Evolutionary conservation across 2,113 vertebrate genomes (phyloP).

Genomic region (Spermophilus dauricus): DNA sequence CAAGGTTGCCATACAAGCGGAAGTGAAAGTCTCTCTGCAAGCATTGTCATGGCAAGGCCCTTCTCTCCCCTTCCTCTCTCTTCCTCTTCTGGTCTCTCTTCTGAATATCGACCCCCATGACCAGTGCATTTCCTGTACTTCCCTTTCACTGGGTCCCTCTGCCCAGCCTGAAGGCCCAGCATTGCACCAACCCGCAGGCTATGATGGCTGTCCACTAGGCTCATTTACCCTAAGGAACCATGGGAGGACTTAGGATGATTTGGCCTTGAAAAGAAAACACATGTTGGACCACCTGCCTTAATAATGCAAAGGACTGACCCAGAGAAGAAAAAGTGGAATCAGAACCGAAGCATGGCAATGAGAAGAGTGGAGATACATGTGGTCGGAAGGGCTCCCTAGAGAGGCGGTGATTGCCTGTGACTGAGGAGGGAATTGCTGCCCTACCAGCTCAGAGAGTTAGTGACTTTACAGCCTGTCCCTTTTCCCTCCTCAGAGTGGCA

Average conservation of each 20-base stretch:
- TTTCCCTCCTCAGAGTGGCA: not conserved
- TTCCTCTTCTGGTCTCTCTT: slow-evolving; percentile 19
- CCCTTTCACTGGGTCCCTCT: slow-evolving; percentile 69
- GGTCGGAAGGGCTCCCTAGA: not conserved
- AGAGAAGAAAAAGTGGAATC: not conserved
- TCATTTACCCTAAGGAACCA: not conserved
- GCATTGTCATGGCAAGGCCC: slow-evolving; percentile 84
- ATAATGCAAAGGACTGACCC: not conserved
- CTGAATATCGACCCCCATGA: slow-evolving; percentile 75
- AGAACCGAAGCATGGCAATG: not conserved
- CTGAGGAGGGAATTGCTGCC: not conserved
- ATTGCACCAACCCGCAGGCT: not conserved
- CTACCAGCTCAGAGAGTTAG: not conserved
- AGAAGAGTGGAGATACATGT: not conserved
- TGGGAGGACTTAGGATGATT: not conserved
- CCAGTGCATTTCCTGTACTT: slow-evolving; percentile 73
- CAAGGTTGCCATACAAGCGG: slow-evolving; percentile 83
- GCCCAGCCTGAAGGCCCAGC: not conserved
- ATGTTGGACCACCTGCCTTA: not conserved
- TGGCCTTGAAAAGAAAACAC: not conserved
- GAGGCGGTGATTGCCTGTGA: fast-evolving
- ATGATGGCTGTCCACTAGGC: not conserved
- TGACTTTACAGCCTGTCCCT: not conserved
- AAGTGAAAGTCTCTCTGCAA: slow-evolving; percentile 78
- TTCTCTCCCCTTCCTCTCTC: not conserved